These are phyloP conservation scores for Callospermophilus lateralis DNA, from an alignment of 2,113 vertebrate genomes.

Conservation along the genomic window DNA sequence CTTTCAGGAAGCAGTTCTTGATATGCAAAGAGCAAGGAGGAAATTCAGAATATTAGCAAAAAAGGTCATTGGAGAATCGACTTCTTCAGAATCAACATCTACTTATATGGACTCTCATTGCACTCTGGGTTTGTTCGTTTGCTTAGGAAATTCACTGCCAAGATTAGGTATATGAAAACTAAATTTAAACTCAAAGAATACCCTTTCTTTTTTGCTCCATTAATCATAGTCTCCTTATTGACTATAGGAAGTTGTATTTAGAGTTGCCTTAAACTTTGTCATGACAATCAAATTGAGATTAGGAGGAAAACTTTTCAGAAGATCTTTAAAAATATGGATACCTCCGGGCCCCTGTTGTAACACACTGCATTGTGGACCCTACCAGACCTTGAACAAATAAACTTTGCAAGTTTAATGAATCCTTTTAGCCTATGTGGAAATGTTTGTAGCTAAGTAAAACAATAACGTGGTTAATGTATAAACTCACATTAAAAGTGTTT, in stretches of 20 bases:
- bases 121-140: background rate
- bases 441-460: background rate
- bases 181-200: slow-evolving; percentile 33
- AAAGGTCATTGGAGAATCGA: slow-evolving; percentile 23
- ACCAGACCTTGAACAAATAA: background rate
- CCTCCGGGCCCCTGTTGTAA: background rate
- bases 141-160: slow-evolving; percentile 16
- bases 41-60: slow-evolving; percentile 66
- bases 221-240: slow-evolving; percentile 49
- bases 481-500: background rate
- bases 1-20: slow-evolving; percentile 52
- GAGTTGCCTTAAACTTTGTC: slow-evolving; percentile 47
- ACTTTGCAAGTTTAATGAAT: background rate
- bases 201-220: slow-evolving; percentile 47
- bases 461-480: background rate
- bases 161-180: background rate
- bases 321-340: background rate
- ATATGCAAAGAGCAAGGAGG: slow-evolving; percentile 62
- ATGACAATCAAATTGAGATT: background rate
- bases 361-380: background rate
- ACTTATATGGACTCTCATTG: background rate
- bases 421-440: background rate
- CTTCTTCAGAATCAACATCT: slow-evolving; percentile 60
- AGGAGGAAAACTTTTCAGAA: background rate
- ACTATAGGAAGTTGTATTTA: slow-evolving; percentile 33